A percentile compares a stretch with the other conserved stretches of the same genome.
These are phyloP conservation scores for Aporophyla lueneburgensis DNA, from an alignment of 2,888 invertebrate species.

Conservation along the genomic window DNA sequence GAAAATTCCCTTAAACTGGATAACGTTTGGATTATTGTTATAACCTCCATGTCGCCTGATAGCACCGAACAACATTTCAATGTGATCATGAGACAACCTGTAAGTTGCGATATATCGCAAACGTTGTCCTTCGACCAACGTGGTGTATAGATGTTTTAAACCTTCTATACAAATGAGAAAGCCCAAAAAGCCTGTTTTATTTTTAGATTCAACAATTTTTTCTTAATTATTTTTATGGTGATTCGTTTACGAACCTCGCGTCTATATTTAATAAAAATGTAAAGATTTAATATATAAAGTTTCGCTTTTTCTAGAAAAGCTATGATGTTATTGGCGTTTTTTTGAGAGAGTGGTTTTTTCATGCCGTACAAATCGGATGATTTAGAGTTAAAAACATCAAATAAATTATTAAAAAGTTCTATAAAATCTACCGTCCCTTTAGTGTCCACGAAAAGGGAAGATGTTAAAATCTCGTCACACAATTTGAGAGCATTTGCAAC, in stretches of 20 bases:
- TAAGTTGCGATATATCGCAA: no score
- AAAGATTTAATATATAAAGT: constrained; percentile 2
- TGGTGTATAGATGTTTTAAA: no score
- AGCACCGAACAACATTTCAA: no score
- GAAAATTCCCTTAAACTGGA: constrained; percentile 26
- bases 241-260: no score
- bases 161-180: no score
- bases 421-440: constrained; percentile 44
- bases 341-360: constrained; percentile 4
- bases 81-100: no score
- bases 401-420: constrained; percentile 36
- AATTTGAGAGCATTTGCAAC: constrained; percentile 52
- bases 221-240: background rate
- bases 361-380: constrained; percentile 16
- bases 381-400: constrained; percentile 24
- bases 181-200: no score
- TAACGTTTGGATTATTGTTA: no score
- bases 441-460: constrained; percentile 23
- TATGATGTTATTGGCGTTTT: constrained; percentile 26
- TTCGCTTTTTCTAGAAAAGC: constrained; percentile 30
- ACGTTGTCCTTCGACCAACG: no score
- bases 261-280: constrained; percentile 10
- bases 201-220: no score
- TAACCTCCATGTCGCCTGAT: no score
- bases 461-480: constrained; percentile 34